phyloP scores from a whole-genome alignment of 2,888 invertebrate species.

The Xestoiulus laeticollis region DNA sequence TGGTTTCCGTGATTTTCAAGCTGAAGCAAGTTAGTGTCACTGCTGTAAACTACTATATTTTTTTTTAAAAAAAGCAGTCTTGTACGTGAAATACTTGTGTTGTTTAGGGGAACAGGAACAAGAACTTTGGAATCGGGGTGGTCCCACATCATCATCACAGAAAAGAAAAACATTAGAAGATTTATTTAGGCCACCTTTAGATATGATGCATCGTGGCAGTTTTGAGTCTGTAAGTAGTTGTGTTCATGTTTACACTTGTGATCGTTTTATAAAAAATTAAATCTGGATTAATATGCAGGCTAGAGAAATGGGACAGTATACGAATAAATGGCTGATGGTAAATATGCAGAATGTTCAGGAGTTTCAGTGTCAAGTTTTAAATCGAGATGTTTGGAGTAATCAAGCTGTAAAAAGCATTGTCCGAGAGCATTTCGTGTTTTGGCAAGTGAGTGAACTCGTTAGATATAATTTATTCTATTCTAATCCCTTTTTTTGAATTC shows the following conservation, averaged over 20 bases:
- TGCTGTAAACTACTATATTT: background rate
- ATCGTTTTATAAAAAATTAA: background rate
- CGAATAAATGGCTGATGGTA: slow-evolving; percentile 74
- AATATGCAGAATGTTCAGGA: slow-evolving; percentile 76
- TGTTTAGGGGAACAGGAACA: slow-evolving; percentile 61
- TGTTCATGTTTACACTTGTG: background rate
- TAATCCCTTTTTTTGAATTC: slow-evolving; percentile 25
- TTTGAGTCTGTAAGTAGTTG: slow-evolving; percentile 66
- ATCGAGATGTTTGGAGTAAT: slow-evolving; percentile 77
- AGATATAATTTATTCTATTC: slow-evolving; percentile 40
- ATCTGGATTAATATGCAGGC: slow-evolving; percentile 63
- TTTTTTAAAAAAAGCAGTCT: slow-evolving; percentile 45
- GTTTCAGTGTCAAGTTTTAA: slow-evolving; percentile 75
- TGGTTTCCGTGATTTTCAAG: slow-evolving; percentile 67
- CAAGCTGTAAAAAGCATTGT: slow-evolving; percentile 71
- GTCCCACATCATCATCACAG: slow-evolving; percentile 56
- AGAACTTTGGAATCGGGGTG: slow-evolving; percentile 56
- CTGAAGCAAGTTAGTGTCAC: slow-evolving; percentile 64
- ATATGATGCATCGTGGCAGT: slow-evolving; percentile 72
- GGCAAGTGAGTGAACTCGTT: slow-evolving; percentile 69
- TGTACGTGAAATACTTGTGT: background rate
- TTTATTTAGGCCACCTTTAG: slow-evolving; percentile 75
- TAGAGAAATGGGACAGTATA: slow-evolving; percentile 68
- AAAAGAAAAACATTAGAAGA: slow-evolving; percentile 72
- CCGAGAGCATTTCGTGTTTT: slow-evolving; percentile 73